These are phyloP conservation scores for Pocillopora verrucosa DNA, from an alignment of 64 coral and sea anemone genomes.

Conservation along the genomic window DNA sequence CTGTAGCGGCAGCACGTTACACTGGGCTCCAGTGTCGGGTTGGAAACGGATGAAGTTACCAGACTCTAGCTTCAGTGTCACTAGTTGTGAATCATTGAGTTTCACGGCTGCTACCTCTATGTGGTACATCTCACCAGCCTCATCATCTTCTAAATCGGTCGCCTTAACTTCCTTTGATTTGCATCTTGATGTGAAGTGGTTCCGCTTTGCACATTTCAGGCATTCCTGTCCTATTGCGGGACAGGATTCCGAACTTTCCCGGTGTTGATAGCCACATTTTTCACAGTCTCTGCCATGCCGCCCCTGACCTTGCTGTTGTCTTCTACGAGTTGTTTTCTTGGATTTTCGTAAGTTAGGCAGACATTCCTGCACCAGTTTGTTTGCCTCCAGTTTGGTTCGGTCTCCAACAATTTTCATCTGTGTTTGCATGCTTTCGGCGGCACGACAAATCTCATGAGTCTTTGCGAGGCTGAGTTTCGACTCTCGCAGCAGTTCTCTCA, in stretches of 20 bases:
- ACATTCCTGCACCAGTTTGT: neutral
- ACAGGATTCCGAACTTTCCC: conserved; percentile 58
- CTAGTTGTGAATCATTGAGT: conserved; percentile 57
- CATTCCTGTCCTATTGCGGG: conserved; percentile 46
- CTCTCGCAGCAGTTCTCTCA: conserved; percentile 58
- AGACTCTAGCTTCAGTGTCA: conserved; percentile 48
- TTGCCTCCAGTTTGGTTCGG: conserved; percentile 20
- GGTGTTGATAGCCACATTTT: conserved; percentile 45
- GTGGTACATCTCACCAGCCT: conserved; percentile 14
- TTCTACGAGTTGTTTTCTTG: neutral
- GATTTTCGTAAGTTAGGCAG: neutral
- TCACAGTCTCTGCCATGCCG: conserved; percentile 26
- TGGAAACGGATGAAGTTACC: conserved; percentile 66
- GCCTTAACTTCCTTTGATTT: conserved; percentile 27
- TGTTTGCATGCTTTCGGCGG: conserved; percentile 29
- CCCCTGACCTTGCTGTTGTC: neutral
- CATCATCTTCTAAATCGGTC: conserved; percentile 27
- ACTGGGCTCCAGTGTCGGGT: conserved; percentile 65
- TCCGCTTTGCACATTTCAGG: conserved; percentile 26
- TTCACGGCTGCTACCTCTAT: conserved; percentile 37
- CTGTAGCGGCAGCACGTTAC: conserved; percentile 62
- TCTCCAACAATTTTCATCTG: conserved; percentile 53
- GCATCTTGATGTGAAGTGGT: conserved; percentile 50
- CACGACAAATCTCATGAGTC: conserved; percentile 36
- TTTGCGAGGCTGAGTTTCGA: conserved; percentile 29